phyloP scores from a whole-genome alignment of 2,113 vertebrate genomes.

The Zosterops japonicus region DNA sequence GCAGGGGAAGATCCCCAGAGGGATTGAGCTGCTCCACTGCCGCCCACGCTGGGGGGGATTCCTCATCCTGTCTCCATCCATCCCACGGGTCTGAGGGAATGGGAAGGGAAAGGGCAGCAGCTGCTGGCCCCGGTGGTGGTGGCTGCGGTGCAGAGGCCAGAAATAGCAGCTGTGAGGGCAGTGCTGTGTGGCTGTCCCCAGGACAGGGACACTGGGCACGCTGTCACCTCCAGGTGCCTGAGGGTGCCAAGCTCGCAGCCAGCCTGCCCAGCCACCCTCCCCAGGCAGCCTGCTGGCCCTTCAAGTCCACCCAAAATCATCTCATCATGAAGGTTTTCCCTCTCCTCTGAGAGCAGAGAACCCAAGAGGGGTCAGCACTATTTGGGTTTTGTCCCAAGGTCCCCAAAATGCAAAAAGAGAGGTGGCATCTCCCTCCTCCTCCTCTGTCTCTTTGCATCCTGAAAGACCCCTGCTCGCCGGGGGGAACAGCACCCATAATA shows the following conservation, averaged over 20 bases:
- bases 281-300: neutral
- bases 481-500: accelerated
- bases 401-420: neutral
- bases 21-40: neutral
- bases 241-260: neutral
- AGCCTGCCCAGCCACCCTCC: neutral
- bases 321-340: accelerated
- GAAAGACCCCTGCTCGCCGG: neutral
- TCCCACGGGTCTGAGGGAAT: neutral
- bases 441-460: accelerated
- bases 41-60: neutral
- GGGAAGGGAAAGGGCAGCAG: neutral
- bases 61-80: neutral
- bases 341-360: neutral
- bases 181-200: neutral
- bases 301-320: neutral
- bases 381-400: neutral
- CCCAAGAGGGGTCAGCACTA: accelerated
- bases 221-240: neutral
- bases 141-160: neutral
- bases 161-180: neutral
- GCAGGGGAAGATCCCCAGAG: neutral
- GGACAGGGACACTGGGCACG: neutral
- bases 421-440: neutral
- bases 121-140: neutral